phyloP scores from a whole-genome alignment of 1,140 invertebrate genomes.

The Drosophila rufa region DNA sequence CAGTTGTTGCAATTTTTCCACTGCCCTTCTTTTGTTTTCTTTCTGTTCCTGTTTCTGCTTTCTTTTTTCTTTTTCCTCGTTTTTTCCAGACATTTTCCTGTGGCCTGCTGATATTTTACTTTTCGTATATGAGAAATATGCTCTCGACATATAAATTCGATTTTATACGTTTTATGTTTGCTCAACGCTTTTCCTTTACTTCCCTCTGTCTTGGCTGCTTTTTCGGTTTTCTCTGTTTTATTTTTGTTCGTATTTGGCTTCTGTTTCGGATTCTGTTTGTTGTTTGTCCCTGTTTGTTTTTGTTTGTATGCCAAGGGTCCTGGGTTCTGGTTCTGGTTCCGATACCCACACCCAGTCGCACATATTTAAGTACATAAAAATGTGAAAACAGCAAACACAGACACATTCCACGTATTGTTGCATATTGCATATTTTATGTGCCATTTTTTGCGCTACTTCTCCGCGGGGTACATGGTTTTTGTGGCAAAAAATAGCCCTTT shows the following conservation, averaged over 20 bases:
- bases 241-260: slow-evolving; percentile 10
- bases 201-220: slow-evolving; percentile 18
- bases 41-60: slow-evolving; percentile 7
- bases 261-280: slow-evolving; percentile 53
- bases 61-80: neutral
- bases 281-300: slow-evolving; percentile 66
- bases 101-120: slow-evolving; percentile 43
- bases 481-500: neutral
- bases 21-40: slow-evolving; percentile 34
- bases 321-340: neutral
- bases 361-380: slow-evolving; percentile 50
- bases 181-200: slow-evolving; percentile 49
- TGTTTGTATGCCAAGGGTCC: slow-evolving; percentile 72
- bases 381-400: slow-evolving; percentile 17
- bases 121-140: slow-evolving; percentile 69
- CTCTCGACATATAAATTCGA: slow-evolving; percentile 82
- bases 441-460: slow-evolving; percentile 13
- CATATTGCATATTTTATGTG: slow-evolving; percentile 57
- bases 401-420: slow-evolving; percentile 28
- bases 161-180: slow-evolving; percentile 82
- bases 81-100: slow-evolving; percentile 14
- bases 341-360: slow-evolving; percentile 4
- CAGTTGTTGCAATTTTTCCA: slow-evolving; percentile 80
- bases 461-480: neutral
- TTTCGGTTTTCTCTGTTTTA: neutral